Evolutionary conservation across 2,797 vertebrate species (phyloP), one percentile per base, ranked within the genome.

Genomic region (Cheirogaleus major): DNA sequence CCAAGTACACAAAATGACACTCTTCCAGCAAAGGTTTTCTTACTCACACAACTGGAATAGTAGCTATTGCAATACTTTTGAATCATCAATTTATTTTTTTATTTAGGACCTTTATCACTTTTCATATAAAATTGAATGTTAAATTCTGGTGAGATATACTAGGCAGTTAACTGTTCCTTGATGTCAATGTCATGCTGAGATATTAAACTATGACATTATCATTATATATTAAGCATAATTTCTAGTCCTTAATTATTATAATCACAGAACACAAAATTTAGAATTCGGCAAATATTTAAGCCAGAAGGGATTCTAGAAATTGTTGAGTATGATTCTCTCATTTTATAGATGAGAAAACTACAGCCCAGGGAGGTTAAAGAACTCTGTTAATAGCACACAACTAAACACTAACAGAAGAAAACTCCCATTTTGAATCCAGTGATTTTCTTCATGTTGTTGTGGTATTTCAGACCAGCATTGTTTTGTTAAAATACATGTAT

Each of bases 301-400:
- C 22, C 41, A 82, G 38, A 65, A 88, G n/a, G 45, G 2, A 65
- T 57, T 89, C 81, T 57, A 67, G n/a, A 45, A 50, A 86, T 32
- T 82, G 22, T 82, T 93, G 35, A 72, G 3, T 45, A 32, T 61
- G 32, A 14, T 57, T 83, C 13, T 79, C 30, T 89, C 15, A 55
- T 89, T 93, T 93, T 95, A 76, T 14, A 92, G 38, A 81, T 61
- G 41, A 87, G 25, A 75, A 95, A 90, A 59, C 22, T 57, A 35
- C 61, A 15, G 30, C 22, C 27, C 27, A 1, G 0, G 5, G 32
- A 76, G 8, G 22, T 89, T 52, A 91, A 20, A 82, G 72, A 89
- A 92, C 43, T 41, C 13, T 95, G 27, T 61, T 92, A 83, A 85
- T 45, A 38, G 72, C 2, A 73, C 14, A n/a, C 5, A 85, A 35